Evolutionary conservation across 2,113 vertebrate species (phyloP), one percentile per base, ranked within the genome.

Genomic region (Campylomormyrus tamandua): DNA sequence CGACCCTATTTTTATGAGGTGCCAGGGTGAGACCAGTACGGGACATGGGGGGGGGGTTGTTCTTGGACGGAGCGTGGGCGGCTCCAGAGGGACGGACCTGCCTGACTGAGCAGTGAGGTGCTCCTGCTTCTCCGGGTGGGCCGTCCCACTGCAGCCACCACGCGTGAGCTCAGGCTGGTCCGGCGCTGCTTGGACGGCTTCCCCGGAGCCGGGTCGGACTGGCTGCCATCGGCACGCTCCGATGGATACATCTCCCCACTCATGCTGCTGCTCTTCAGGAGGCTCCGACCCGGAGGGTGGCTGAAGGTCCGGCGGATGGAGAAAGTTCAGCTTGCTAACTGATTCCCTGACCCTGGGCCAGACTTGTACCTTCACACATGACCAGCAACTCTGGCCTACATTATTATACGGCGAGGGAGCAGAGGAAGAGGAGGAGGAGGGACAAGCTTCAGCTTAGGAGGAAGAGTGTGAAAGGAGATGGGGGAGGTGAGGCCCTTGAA

Each of bases 131-230:
- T 94, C 89, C 95, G 96, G 62, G 98, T 98, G 0, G 96, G 96
- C 91, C 96, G 94, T 49, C 93, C 93, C 87, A 98, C 97, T 50
- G 99, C 98, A 95, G 97, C 97, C 21, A 98, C 98, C 91, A 99
- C 97, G 50, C 98, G 98, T 93, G 98, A 98, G 93, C 98, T 98
- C 93, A 99, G 95, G 93, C 98, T 99, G 83, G 97, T 98, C 83
- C 98, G 97, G 88, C 98, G 96, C 92, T 98, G 98, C 97, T 99
- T 99, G 92, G 97, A 97, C 27, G 98, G 95, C 21, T 94, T 97
- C 84, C 98, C 98, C 90, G 99, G 97, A 10, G 98, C 98, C 0
- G 98, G 99, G 95, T 99, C 98, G 0, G 98, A 99, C 93, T 99
- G 98, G 93, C 98, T 99, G 94, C 98, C 98, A 0, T 99, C 98